Conservation (phyloP, 1,140 invertebrate genomes). For the Sinella curviseta region DNA sequence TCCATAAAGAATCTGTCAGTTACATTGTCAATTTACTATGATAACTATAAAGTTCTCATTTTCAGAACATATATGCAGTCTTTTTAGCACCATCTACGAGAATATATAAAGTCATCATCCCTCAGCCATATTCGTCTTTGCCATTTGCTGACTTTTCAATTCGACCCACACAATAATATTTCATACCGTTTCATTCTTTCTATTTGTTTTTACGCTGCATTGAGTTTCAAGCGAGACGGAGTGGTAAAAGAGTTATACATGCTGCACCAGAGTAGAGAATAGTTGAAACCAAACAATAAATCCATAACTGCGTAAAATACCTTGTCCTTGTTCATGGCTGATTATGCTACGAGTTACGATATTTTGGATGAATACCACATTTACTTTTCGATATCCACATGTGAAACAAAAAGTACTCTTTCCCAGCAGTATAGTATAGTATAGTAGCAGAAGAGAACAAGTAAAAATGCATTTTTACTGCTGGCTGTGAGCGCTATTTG, state of each 20-base stretch:
- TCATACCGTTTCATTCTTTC: background rate
- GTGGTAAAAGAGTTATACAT: too few species aligned
- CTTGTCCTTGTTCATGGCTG: background rate
- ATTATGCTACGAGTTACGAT: background rate
- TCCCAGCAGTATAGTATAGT: too few species aligned
- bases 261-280: too few species aligned
- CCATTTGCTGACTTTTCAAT: too few species aligned
- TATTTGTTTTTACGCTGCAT: background rate
- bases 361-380: background rate
- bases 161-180: too few species aligned
- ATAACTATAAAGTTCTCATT: too few species aligned
- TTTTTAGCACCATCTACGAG: too few species aligned
- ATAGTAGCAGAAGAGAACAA: too few species aligned
- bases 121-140: too few species aligned
- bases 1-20: background rate
- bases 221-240: background rate
- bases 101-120: too few species aligned
- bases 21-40: background rate
- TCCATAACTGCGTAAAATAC: background rate
- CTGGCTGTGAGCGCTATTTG: background rate
- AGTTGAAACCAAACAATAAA: background rate
- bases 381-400: background rate
- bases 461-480: too few species aligned
- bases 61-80: too few species aligned
- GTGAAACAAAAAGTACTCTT: constrained; percentile 11